Evolutionary conservation across 2,888 invertebrate genomes (phyloP).

Genomic region (Cinara cedri): DNA sequence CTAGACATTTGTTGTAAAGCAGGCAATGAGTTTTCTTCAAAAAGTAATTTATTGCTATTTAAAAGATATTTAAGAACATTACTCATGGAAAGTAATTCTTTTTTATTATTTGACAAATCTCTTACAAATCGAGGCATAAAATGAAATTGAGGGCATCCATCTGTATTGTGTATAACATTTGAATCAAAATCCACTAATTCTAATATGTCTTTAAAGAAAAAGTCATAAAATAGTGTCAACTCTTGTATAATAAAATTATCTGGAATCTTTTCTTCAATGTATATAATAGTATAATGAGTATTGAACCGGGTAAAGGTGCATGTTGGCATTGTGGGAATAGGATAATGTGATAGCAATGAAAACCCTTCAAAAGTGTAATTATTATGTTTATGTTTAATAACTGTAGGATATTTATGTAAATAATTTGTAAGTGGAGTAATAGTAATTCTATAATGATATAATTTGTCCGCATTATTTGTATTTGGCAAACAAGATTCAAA

Average conservation of each 20-base stretch:
- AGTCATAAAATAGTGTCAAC: constrained; percentile 84
- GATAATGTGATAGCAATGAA: constrained; percentile 92
- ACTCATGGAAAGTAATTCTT: constrained; percentile 92
- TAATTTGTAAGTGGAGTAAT: constrained; percentile 80
- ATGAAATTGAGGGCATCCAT: constrained; percentile 89
- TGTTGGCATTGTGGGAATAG: constrained; percentile 81
- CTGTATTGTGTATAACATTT: constrained; percentile 68
- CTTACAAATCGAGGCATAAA: constrained; percentile 95
- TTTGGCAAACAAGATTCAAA: constrained; percentile 75
- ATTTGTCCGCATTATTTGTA: constrained; percentile 80
- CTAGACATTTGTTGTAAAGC: constrained; percentile 77
- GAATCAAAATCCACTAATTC: constrained; percentile 92
- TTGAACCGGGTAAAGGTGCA: constrained; percentile 94
- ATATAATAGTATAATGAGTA: constrained; percentile 91
- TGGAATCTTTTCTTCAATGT: constrained; percentile 88
- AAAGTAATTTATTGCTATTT: constrained; percentile 76
- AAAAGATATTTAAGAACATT: constrained; percentile 87
- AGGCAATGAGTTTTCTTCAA: too few relatives aligned
- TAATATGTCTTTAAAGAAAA: constrained; percentile 73
- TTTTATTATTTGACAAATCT: constrained; percentile 81
- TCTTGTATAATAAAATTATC: constrained; percentile 90
- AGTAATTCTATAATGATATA: constrained; percentile 88
- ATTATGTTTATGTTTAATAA: constrained; percentile 90
- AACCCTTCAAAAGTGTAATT: constrained; percentile 98
- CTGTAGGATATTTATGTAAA: constrained; percentile 82